These are phyloP conservation scores for Drosophila sp. DNA, from an alignment of 1,140 invertebrate species.

Conservation along the genomic window DNA sequence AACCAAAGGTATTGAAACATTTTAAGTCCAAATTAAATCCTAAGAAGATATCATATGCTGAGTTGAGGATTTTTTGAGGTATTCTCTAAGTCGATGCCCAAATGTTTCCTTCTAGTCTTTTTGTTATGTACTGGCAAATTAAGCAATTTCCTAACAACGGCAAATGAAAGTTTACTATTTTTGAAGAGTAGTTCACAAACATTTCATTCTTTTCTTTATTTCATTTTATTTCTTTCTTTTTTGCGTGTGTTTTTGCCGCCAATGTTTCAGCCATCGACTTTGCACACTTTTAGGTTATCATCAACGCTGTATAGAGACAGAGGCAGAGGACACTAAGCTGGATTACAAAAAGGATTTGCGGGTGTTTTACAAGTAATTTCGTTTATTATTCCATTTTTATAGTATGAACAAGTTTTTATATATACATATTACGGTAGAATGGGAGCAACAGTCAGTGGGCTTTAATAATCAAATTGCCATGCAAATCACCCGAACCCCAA, in stretches of 20 bases:
- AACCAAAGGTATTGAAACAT: no score
- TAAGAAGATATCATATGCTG: no score
- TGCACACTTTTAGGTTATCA: conserved; percentile 79
- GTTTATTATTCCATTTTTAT: conserved; percentile 36
- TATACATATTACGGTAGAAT: conserved; percentile 14
- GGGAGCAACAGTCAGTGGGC: conserved; percentile 47
- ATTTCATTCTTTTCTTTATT: conserved; percentile 51
- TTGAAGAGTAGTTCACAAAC: conserved; percentile 60
- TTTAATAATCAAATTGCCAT: conserved; percentile 45
- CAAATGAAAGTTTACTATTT: conserved; percentile 39
- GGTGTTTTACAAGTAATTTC: conserved; percentile 62
- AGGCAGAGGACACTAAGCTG: conserved; percentile 56
- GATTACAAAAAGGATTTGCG: conserved; percentile 73
- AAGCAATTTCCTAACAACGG: conserved; percentile 42
- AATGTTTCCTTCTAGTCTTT: neutral
- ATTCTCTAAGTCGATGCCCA: neutral
- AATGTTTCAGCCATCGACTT: conserved; percentile 49
- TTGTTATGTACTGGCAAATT: conserved; percentile 42
- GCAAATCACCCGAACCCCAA: conserved; percentile 45
- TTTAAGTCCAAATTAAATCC: no score
- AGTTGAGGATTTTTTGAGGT: neutral
- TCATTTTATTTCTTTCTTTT: conserved; percentile 19
- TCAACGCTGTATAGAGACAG: conserved; percentile 42
- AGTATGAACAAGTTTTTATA: conserved; percentile 14
- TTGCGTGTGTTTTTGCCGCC: conserved; percentile 25